These are phyloP conservation scores for Salvator merianae DNA, from an alignment of 2,113 vertebrate species.

Conservation along the genomic window DNA sequence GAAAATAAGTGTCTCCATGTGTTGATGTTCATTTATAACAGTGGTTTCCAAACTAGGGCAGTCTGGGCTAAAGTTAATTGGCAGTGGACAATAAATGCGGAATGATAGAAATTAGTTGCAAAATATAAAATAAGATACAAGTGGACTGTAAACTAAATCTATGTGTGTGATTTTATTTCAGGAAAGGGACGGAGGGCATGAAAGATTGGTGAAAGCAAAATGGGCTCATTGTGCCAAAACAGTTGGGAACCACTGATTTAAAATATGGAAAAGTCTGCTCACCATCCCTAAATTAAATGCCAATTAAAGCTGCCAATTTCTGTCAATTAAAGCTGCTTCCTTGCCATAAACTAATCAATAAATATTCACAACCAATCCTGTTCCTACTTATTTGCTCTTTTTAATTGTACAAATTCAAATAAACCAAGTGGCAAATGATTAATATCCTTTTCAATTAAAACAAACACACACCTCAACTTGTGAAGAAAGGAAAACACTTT, in stretches of 20 bases:
- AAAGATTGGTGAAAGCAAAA: no score
- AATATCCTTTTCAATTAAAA: constrained; percentile 19
- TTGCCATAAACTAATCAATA: constrained; percentile 54
- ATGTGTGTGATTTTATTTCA: no score
- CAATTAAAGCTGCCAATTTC: constrained; percentile 43
- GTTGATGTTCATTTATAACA: constrained; percentile 25
- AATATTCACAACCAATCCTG: constrained; percentile 34
- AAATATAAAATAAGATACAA: no score
- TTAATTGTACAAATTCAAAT: constrained; percentile 34
- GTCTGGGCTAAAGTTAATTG: no score
- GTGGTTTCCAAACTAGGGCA: no score
- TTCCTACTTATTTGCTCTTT: constrained; percentile 35
- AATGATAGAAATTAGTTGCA: no score
- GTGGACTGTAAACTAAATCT: no score
- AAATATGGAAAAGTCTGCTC: neutral
- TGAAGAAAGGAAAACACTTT: constrained; percentile 15
- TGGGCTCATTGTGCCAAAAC: no score
- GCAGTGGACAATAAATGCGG: no score
- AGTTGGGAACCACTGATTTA: neutral
- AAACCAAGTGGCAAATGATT: constrained; percentile 25
- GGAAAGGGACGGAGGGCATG: no score
- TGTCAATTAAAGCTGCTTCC: constrained; percentile 26
- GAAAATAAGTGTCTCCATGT: constrained; percentile 20
- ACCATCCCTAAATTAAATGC: constrained; percentile 31
- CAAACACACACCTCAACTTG: neutral